Base-by-base conservation (phyloP, 2,113 vertebrate species). In the Hippocampus zosterae region DNA sequence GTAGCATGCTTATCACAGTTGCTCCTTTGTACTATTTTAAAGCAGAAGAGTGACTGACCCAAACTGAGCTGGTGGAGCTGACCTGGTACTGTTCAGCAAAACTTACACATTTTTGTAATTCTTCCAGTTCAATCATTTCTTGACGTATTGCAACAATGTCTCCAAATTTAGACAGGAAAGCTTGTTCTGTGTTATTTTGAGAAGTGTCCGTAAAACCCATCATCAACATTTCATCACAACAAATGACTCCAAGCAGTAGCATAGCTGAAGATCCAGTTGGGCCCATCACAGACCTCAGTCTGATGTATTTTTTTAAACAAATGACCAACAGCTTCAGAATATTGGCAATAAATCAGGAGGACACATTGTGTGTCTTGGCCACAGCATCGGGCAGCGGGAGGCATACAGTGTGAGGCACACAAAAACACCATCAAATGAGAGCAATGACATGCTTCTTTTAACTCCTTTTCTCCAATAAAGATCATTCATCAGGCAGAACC, bases 401-500 rank as follows among this genome's bases (percentile, higher is more conserved):
- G 69, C 65, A n/a, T 50, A 21, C 27, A 48, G 42, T 29, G 64
- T 10, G 67, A 65, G 65, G 71, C 40, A 76, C 74, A 74, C 69
- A 81, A 59, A 77, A 84, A 80, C 74, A 74, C 72, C 75, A 69
- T 68, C 82, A 84, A 85, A 87, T 78, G 85, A 84, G 70, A 78
- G 79, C 84, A 86, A 90, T 87, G 83, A 89, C 81, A 86, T 88
- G 89, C 90, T 89, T 90, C 90, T 91, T 91, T 90, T 90, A 90
- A 87, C 87, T 85, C 77, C 76, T 78, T 83, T 79, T 84, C 77
- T 77, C 76, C 88, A 92, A 91, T 89, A 87, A 85, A 82, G 81
- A 90, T 82, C 85, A 81, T 84, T 88, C 84, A 84, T 90, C 88
- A 91, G 88, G 89, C 90, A 91, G 89, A 92, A 91, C 88, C 87